Base-by-base conservation (phyloP, 2,113 vertebrate species). In the Alexandromys fortis region DNA sequence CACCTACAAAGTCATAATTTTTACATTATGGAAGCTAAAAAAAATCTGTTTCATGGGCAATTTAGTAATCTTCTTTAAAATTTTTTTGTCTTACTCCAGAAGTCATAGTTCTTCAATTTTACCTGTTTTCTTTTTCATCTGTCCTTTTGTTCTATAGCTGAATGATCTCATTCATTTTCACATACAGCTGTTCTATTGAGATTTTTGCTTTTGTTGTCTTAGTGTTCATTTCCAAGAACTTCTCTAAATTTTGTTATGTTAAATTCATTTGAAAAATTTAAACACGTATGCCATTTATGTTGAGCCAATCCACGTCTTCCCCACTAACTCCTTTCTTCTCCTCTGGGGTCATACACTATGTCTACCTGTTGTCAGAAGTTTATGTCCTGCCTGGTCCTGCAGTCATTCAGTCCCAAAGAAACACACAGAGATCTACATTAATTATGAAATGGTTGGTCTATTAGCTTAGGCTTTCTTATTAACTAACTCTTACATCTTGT, bases 91-190 rank as follows among this genome's bases (percentile, higher is more conserved):
- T 85, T 85, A 83, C 90, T 4, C 47, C 65, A 13, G 22, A 55
- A 89, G 35, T 67, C 12, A 42, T 63, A 72, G 33, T 83, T n/a
- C 24, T 95, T 13, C n/a, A 77, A 77, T 92, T 92, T 68, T 89
- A 79, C 45, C 21, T 83, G 26, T 38, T 28, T 38, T 83, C n/a
- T 89, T 92, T 89, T 78, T 21, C 3, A 63, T 47, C 13, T 92
- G 14, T n/a, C 38, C 38, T 47, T 76, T 49, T 92, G 14, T 70
- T 26, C 55, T 70, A 33, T 68, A n/a, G 75, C 2, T 78, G 78
- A 14, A 42, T 42, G 2, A 30, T 77, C 92, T 89, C n/a, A 35
- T 89, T 30, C 38, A 79, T 78, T 93, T 86, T 90, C 55, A 52
- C 35, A 26, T 52, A 28, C 24, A 81, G 1, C 17, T 55, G 8